A percentile compares a stretch with the other conserved stretches of the same genome.
Evolutionary conservation across 2,113 vertebrate species (phyloP).

Genomic region (Talpa occidentalis): DNA sequence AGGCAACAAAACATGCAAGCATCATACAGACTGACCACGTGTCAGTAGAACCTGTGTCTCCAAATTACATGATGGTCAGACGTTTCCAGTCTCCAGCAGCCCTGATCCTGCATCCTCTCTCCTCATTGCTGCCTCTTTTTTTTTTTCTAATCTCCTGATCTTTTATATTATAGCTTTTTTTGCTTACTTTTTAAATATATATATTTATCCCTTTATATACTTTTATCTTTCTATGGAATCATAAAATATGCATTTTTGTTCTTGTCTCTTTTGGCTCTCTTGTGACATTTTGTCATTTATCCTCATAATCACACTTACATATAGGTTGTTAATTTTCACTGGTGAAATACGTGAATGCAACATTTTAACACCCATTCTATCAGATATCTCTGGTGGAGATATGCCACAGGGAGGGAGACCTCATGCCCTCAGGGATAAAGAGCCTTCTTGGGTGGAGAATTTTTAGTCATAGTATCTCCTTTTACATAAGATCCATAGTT

Average conservation of each 20-base stretch:
- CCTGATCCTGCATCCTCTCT: rapidly evolving
- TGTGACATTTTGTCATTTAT: not conserved
- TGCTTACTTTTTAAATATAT: not conserved
- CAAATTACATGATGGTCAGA: not conserved
- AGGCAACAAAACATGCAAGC: not conserved
- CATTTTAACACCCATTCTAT: not conserved
- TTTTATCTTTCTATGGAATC: not conserved
- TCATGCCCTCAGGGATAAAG: no score
- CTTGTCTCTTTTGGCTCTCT: rapidly evolving
- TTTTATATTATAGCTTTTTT: not conserved
- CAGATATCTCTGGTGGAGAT: no score
- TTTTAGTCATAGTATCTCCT: no score
- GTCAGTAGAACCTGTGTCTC: rapidly evolving
- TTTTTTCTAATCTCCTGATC: not conserved
- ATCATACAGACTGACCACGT: not conserved
- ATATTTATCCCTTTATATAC: no score
- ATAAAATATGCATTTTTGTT: not conserved
- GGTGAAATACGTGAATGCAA: no score
- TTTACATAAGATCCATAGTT: no score
- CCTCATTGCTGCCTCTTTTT: no score
- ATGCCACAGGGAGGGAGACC: no score
- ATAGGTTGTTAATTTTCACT: not conserved
- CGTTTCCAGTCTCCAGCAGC: not conserved
- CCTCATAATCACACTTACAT: not conserved
- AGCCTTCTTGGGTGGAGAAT: no score